Evolutionary conservation across 2,888 invertebrate genomes (phyloP), one percentile per base, ranked within the genome.

Genomic region (Drosophila paracracens): DNA sequence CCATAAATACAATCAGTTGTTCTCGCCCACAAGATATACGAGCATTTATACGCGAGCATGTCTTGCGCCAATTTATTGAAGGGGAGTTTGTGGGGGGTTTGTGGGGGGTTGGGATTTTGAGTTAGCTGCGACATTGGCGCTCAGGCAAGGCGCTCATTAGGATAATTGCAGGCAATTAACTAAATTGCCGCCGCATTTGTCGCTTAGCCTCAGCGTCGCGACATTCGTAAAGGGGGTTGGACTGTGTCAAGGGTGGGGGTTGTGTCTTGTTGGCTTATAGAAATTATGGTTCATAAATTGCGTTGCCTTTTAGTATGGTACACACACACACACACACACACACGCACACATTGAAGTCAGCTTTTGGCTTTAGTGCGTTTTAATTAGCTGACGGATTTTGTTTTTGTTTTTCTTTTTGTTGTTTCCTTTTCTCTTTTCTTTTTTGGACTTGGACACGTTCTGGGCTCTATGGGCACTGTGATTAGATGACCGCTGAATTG

Each of bases 121-220:
- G 59, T 67, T 74, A 63, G 46, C 64, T 73, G 62, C 65, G 66
- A 61, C 79, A 79, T 70, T 79, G 74, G 70, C 60, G 76, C 78
- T 62, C 71, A 78, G 86, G 89, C 90, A 83, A 88, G 78, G 90
- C 85, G 91, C 91, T 92, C 91, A 92, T 92, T 92, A 91, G 90
- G 92, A 91, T 92, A 92, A 91, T 91, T 91, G 92, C 86, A 82
- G 89, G 91, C 92, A 91, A 91, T 91, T 91, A 91, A 91, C 92
- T 91, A 91, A 91, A 91, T 91, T 92, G 91, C 91, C 86, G 87
- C 86, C 88, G 86, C 91, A 92, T 91, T 91, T 91, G 91, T 91
- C 90, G 87, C 89, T 89, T 82, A 71, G 74, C 84, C 67, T 67
- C 60, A 61, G 38, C 31, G 70, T 59, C 72, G 77, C 69, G 74